Conservation (phyloP, 2,888 invertebrate species). For the Drosophila atroscutellata region DNA sequence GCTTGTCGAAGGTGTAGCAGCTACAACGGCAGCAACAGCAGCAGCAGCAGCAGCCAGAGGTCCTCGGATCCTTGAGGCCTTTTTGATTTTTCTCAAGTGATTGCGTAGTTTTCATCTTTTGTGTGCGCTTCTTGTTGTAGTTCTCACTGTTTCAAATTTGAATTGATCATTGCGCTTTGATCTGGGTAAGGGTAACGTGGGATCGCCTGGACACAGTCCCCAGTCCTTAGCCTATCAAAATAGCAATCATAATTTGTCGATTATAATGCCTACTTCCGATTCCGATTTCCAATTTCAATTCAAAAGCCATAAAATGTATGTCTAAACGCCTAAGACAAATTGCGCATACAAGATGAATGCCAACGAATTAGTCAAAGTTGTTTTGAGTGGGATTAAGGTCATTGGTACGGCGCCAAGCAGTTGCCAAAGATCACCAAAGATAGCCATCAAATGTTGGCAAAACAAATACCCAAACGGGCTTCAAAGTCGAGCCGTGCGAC, state of each 20-base stretch:
- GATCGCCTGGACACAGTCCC: slow-evolving; percentile 33
- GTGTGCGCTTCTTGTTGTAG: slow-evolving; percentile 61
- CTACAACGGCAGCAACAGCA: slow-evolving; percentile 11
- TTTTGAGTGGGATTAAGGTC: slow-evolving; percentile 12
- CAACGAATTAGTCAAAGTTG: slow-evolving; percentile 44
- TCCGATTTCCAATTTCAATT: slow-evolving; percentile 21
- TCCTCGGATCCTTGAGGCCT: slow-evolving; percentile 67
- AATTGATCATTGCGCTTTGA: slow-evolving; percentile 74
- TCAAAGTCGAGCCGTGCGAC: slow-evolving; percentile 78
- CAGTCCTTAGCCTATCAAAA: slow-evolving; percentile 61
- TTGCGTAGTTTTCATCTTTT: slow-evolving; percentile 79
- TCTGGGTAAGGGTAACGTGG: slow-evolving; percentile 72
- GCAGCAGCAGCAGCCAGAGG: slow-evolving; percentile 40
- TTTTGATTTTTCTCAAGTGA: slow-evolving; percentile 82
- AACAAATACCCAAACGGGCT: slow-evolving; percentile 50
- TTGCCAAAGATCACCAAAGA: slow-evolving; percentile 62
- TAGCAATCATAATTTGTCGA: slow-evolving; percentile 81
- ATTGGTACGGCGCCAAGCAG: slow-evolving; percentile 53
- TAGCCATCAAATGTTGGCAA: slow-evolving; percentile 76
- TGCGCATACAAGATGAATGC: slow-evolving; percentile 49
- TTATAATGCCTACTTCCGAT: slow-evolving; percentile 80
- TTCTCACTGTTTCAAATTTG: slow-evolving; percentile 77
- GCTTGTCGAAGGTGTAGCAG: slow-evolving; percentile 38
- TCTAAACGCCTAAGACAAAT: slow-evolving; percentile 31
- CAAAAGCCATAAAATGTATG: slow-evolving; percentile 68